phyloP scores from a whole-genome alignment of 2,888 invertebrate genomes.

The Caenorhabditis imperialis region DNA sequence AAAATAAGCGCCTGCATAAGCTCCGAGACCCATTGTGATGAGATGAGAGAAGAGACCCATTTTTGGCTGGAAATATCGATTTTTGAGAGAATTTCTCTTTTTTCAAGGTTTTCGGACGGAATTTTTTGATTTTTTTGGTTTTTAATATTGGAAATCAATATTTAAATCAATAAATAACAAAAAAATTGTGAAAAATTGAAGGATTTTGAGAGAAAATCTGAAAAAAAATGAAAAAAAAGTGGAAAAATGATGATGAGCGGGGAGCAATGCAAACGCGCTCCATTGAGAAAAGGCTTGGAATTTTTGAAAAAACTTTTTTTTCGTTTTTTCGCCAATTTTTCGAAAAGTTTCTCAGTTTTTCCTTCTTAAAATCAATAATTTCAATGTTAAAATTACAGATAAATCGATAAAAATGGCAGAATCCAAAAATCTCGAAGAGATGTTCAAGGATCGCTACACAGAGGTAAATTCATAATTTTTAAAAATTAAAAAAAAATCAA shows the following conservation, averaged over 20 bases:
- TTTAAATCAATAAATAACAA: neutral
- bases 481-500: neutral
- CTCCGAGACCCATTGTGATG: conserved; percentile 57
- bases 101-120: too few species aligned
- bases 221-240: conserved; percentile 5
- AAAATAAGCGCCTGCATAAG: conserved; percentile 61
- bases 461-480: conserved; percentile 5
- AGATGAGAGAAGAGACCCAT: conserved; percentile 67
- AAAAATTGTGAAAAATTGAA: neutral
- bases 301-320: neutral
- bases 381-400: too few species aligned
- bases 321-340: too few species aligned
- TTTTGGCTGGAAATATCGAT: conserved; percentile 5
- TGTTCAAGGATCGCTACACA: conserved; percentile 46
- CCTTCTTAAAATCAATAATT: neutral
- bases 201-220: neutral
- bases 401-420: conserved; percentile 19
- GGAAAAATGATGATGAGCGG: conserved; percentile 24
- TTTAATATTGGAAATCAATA: too few species aligned
- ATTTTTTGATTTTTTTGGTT: too few species aligned
- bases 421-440: conserved; percentile 22
- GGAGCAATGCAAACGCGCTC: conserved; percentile 19
- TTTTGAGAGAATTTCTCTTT: neutral
- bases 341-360: neutral
- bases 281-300: too few species aligned